Base-by-base conservation (phyloP, 2,113 vertebrate species). In the Gyps fulvus region DNA sequence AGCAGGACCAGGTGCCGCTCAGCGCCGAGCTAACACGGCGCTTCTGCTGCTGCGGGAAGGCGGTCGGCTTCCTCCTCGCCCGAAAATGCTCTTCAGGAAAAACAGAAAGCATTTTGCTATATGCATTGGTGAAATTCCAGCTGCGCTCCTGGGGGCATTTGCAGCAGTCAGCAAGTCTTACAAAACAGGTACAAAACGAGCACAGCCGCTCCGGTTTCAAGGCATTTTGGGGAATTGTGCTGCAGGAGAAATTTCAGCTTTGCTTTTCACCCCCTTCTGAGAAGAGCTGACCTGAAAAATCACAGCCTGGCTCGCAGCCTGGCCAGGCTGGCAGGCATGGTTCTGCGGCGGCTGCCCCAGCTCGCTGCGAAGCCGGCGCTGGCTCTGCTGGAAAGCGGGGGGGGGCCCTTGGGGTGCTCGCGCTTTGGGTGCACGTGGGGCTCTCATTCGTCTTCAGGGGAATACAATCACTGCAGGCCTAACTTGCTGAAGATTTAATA, bases 41-140 rank as follows among this genome's bases (percentile, higher is more conserved):
- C 47, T 61, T 3, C 23, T 15, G 47, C 66, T 18, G 78, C 50
- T 16, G 42, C 1, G 1, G 73, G 49, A 58, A 31, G 17, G 26
- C 7, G 8, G 18, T 19, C 5, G 4, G 52, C 29, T 34, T 61
- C 55, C 38, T 57, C 22, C 49, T 29, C 63, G 45, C 36, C 78
- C 20, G 0, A 11, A 58, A 63, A n/a, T 0, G 4, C 34, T 45
- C 42, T 17, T 31, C 0, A 3, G 36, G 22, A 36, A 36, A 31
- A 83, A 16, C 5, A 38, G 20, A 38, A 43, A 49, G 36, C 16
- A 2, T 6, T 57, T 43, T 26, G n/a, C 66, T 22, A 0, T 2
- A 9, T 3, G 14, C 25, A 2, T 0, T 10, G 54, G 16, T n/a
- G 66, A 66, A 61, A 61, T 21, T 54, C 31, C 66, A 45, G 58